These are phyloP conservation scores for Aythya baeri DNA, from an alignment of 2,113 vertebrate genomes.

Conservation along the genomic window DNA sequence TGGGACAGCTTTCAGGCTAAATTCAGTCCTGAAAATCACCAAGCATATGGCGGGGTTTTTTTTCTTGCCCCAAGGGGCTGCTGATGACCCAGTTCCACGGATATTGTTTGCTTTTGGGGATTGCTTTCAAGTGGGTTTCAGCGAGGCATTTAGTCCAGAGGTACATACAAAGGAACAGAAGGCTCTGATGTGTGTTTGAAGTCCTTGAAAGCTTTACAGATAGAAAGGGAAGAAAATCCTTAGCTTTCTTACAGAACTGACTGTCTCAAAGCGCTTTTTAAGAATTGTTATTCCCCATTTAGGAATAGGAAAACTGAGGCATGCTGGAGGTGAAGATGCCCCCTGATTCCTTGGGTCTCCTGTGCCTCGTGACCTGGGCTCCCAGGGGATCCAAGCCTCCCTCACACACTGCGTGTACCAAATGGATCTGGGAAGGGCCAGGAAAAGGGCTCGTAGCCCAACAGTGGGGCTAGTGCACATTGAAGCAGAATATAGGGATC, in stretches of 20 bases:
- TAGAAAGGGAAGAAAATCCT: neutral
- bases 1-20: neutral
- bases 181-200: neutral
- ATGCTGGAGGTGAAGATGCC: neutral
- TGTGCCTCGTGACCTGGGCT: neutral
- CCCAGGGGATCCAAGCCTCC: neutral
- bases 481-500: neutral
- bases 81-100: neutral
- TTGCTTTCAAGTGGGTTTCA: neutral
- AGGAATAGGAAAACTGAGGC: neutral
- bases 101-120: neutral
- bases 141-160: neutral
- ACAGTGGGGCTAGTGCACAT: neutral
- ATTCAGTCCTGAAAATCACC: neutral
- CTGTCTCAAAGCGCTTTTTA: neutral
- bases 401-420: fast-evolving
- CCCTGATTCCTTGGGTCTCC: neutral
- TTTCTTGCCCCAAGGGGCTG: neutral
- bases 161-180: neutral
- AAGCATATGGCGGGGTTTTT: neutral
- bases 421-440: neutral
- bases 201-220: neutral
- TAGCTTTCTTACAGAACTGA: neutral
- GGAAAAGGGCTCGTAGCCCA: neutral
- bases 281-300: neutral